Base-by-base conservation (phyloP, 1,140 invertebrate species). In the Cataglyphis hispanica region DNA sequence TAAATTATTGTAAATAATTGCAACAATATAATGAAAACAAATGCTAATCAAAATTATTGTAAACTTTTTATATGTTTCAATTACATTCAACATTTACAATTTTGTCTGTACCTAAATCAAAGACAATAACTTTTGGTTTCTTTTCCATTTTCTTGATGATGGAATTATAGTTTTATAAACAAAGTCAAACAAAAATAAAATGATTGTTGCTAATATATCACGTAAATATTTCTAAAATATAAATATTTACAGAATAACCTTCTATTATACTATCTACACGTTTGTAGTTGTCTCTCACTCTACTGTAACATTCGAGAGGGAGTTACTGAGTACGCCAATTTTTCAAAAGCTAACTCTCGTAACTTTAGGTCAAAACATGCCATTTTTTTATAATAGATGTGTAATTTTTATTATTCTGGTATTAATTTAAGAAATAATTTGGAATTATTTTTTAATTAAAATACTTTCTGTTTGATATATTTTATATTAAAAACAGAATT, bases 111-210 rank as follows among this genome's bases (percentile, higher is more conserved):
- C 96, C 96, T 92, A 96, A 94, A 93, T 96, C 96, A 91, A 96
- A 96, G 27, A 96, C 95, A 22, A 96, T 92, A 46, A 96, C 67
- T 94, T 95, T 95, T 6, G 95, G 95, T 90, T 94, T 95, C 69
- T 69, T 13, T n/a, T 67, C 88, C 76, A 56, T 80, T 58, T 88
- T 19, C 8, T 53, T 1, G 5, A 0, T 67, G 1, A 43, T 56
- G n/a, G 10, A 66, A 19, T 67, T 34, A 50, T n/a, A 64, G 13
- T 22, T n/a, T 22, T 13, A 50, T 37, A 0, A 2, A 3, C 8
- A 43, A 22, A 40, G 25, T 60, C 7, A 75, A 34, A 27, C 3
- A 75, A 58, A 37, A 40, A 75, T 13, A 0, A 40, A 75, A 75
- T 60, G 6, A 67, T 4, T 67, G n/a, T 40, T 43, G 13, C 22